Evolutionary conservation across 1,140 invertebrate genomes (phyloP).

Genomic region (Drosophila pectinifera): DNA sequence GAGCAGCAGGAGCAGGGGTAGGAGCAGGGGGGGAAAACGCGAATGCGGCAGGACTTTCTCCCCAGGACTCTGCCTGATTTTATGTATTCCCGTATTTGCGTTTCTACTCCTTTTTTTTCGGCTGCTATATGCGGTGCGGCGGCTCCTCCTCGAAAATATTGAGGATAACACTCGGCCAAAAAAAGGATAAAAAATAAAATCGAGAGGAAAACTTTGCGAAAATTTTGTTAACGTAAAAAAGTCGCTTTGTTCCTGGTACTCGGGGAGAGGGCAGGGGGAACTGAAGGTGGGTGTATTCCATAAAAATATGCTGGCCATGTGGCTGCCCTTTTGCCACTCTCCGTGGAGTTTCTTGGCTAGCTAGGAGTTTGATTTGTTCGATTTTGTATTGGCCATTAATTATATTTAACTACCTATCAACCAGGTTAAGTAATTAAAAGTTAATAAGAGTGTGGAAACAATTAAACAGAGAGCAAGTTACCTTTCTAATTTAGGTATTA

Average conservation of each 20-base stretch:
- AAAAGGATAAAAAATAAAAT: background rate
- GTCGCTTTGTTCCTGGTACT: conserved; percentile 67
- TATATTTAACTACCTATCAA: too few relatives aligned
- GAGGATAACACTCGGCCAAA: conserved; percentile 18
- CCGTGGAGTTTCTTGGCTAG: too few relatives aligned
- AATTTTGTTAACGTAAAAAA: conserved; percentile 79
- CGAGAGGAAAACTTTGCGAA: conserved; percentile 44
- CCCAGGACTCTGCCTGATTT: conserved; percentile 9
- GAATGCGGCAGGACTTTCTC: conserved; percentile 63
- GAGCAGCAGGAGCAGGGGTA: background rate
- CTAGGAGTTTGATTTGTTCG: too few relatives aligned
- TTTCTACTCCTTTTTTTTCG: conserved; percentile 44
- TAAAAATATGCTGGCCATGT: conserved; percentile 62
- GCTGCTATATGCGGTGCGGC: conserved; percentile 36
- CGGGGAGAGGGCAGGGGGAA: background rate
- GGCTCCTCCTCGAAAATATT: conserved; percentile 50
- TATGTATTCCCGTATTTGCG: conserved; percentile 69
- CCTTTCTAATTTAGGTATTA: fast-evolving
- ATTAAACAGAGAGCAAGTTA: background rate
- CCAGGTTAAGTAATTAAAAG: too few relatives aligned
- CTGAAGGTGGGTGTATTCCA: conserved; percentile 7
- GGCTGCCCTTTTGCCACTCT: conserved; percentile 16
- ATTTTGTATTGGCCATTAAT: too few relatives aligned
- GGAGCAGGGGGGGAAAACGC: conserved; percentile 24
- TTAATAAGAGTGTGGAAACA: too few relatives aligned